A percentile compares a stretch with the other conserved stretches of the same genome.
phyloP scores from a whole-genome alignment of 1,140 invertebrate species.

The Marisa cornuarietis region DNA sequence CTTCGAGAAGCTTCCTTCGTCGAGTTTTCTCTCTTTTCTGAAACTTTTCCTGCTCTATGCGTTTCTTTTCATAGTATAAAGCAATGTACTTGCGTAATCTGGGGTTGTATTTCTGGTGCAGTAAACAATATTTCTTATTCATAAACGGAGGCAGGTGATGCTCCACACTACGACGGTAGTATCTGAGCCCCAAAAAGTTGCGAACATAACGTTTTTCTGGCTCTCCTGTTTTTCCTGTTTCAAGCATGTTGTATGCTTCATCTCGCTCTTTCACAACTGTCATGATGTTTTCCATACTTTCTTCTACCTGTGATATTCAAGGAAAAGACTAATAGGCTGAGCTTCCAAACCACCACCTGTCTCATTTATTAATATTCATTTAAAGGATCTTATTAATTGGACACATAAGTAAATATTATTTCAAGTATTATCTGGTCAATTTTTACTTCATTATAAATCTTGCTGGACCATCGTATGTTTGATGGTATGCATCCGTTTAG shows the following conservation, averaged over 20 bases:
- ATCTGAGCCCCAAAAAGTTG: slow-evolving; percentile 46
- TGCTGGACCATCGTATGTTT: too few species aligned
- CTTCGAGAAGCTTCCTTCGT: slow-evolving; percentile 30
- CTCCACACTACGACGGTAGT: slow-evolving; percentile 32
- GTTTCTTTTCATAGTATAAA: slow-evolving; percentile 39
- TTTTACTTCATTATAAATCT: too few species aligned
- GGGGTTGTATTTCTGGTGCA: slow-evolving; percentile 25
- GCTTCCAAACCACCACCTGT: too few species aligned
- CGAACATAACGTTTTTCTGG: slow-evolving; percentile 26
- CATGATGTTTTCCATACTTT: slow-evolving; percentile 96
- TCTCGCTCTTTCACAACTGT: slow-evolving; percentile 91
- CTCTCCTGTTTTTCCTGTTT: slow-evolving; percentile 77
- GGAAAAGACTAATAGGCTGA: neutral
- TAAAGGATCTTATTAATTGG: too few species aligned
- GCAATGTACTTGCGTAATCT: slow-evolving; percentile 39
- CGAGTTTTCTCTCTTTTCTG: slow-evolving; percentile 7
- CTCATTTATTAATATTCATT: too few species aligned
- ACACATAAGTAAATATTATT: too few species aligned
- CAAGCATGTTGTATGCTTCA: slow-evolving; percentile 86
- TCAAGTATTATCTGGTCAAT: too few species aligned
- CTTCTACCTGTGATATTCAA: slow-evolving; percentile 73
- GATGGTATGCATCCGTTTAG: too few species aligned
- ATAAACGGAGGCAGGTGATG: slow-evolving; percentile 44
- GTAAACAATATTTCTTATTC: slow-evolving; percentile 36
- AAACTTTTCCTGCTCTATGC: slow-evolving; percentile 7